Percentiles rank a stretch among this genome's conserved stretches.
These are phyloP conservation scores for Polydrusus cervinus DNA, from an alignment of 2,888 invertebrate genomes.

Conservation along the genomic window DNA sequence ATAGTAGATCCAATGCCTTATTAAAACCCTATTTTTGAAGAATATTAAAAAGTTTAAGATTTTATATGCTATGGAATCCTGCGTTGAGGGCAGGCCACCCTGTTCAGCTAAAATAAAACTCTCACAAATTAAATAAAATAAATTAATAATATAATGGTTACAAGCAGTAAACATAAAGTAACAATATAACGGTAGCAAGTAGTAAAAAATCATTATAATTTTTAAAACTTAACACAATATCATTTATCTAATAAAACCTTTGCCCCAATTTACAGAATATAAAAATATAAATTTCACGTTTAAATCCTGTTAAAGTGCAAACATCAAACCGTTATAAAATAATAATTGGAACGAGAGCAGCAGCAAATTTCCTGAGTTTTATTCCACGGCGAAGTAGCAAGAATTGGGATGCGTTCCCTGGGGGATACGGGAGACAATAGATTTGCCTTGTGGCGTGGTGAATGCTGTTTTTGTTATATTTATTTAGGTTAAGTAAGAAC, in stretches of 20 bases:
- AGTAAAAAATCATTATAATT: neutral
- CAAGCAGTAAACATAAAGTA: too few species aligned
- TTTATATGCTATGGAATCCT: too few species aligned
- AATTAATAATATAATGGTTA: too few species aligned
- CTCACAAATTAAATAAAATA: too few species aligned
- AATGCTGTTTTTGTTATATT: conserved; percentile 2
- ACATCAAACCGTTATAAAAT: conserved; percentile 20
- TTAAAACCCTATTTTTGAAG: too few species aligned
- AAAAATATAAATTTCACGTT: conserved; percentile 8
- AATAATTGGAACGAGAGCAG: conserved; percentile 11
- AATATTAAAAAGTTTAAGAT: too few species aligned
- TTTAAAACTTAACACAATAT: neutral
- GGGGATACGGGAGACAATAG: conserved; percentile 19
- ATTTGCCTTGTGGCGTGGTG: neutral
- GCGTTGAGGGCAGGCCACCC: too few species aligned
- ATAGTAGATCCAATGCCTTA: too few species aligned
- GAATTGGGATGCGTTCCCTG: conserved; percentile 13
- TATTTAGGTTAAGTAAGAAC: conserved; percentile 5
- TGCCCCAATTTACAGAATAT: neutral
- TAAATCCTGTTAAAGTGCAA: conserved; percentile 10
- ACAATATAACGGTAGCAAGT: too few species aligned
- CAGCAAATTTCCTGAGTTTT: conserved; percentile 21
- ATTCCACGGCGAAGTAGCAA: conserved; percentile 1
- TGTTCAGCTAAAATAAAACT: too few species aligned
- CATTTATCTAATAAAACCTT: neutral